These are phyloP conservation scores for Meda fulgida DNA, from an alignment of 2,797 vertebrate genomes.

Conservation along the genomic window DNA sequence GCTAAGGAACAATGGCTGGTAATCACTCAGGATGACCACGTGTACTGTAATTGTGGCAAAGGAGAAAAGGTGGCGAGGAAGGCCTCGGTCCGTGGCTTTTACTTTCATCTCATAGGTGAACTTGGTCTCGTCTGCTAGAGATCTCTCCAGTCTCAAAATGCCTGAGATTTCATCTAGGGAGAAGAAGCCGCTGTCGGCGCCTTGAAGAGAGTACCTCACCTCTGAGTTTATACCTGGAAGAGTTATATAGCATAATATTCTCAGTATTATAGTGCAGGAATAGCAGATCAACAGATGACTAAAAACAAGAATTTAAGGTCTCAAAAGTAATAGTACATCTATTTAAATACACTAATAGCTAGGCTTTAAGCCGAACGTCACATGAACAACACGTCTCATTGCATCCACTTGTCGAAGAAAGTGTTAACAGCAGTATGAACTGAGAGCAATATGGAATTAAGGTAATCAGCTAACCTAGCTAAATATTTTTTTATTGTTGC, in stretches of 20 bases:
- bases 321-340: not conserved
- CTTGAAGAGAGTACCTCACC: conserved; percentile 88
- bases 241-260: conserved; percentile 11
- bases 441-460: not conserved
- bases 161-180: conserved; percentile 92
- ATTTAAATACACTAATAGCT: not conserved
- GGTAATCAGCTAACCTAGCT: not conserved
- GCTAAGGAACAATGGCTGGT: conserved; percentile 88
- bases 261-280: conserved; percentile 14
- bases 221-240: conserved; percentile 89
- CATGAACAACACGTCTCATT: not conserved
- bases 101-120: conserved; percentile 85
- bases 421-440: not conserved
- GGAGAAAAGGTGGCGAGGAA: conserved; percentile 84
- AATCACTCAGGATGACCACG: conserved; percentile 89
- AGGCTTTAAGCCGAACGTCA: not conserved
- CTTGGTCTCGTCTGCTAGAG: conserved; percentile 79
- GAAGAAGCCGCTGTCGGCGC: conserved; percentile 86
- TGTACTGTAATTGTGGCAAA: conserved; percentile 85
- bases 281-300: not conserved
- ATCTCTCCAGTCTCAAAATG: conserved; percentile 89
- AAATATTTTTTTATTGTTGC: not conserved
- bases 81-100: conserved; percentile 89
- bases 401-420: not conserved
- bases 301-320: not conserved